These are phyloP conservation scores for Zeuzera pyrina DNA, from an alignment of 2,888 invertebrate species.

Conservation along the genomic window DNA sequence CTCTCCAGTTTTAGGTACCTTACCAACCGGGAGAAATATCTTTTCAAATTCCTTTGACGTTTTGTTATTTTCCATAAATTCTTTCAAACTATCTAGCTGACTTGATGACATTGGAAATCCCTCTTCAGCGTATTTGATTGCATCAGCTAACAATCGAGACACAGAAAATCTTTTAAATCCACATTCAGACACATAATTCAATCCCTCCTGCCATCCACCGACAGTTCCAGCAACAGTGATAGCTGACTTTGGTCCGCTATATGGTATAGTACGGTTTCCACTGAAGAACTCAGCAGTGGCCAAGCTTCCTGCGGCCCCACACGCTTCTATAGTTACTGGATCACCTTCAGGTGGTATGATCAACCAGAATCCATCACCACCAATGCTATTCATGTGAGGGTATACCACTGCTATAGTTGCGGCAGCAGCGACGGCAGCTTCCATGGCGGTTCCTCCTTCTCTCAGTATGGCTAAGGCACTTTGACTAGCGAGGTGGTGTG, in stretches of 20 bases:
- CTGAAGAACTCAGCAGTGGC: conserved; percentile 38
- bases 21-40: conserved; percentile 34
- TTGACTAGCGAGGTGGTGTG: conserved; percentile 56
- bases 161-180: conserved; percentile 42
- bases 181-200: conserved; percentile 46
- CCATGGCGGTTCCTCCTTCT: conserved; percentile 58
- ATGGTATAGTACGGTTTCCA: conserved; percentile 36
- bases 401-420: conserved; percentile 57
- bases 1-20: conserved; percentile 35
- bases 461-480: conserved; percentile 46
- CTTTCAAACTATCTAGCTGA: conserved; percentile 19
- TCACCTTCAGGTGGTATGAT: conserved; percentile 51
- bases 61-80: conserved; percentile 7
- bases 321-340: conserved; percentile 53
- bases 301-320: conserved; percentile 49
- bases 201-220: conserved; percentile 59
- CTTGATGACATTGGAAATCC: conserved; percentile 43
- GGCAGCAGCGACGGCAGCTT: conserved; percentile 56
- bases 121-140: conserved; percentile 50
- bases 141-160: conserved; percentile 41
- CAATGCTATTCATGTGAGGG: conserved; percentile 59
- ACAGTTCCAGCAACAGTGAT: conserved; percentile 54
- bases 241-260: conserved; percentile 44
- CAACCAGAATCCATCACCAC: conserved; percentile 59
- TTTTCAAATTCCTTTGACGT: conserved; percentile 27